Evolutionary conservation across 2,888 invertebrate species (phyloP), one percentile per base, ranked within the genome.

Genomic region (Alcis repandata): DNA sequence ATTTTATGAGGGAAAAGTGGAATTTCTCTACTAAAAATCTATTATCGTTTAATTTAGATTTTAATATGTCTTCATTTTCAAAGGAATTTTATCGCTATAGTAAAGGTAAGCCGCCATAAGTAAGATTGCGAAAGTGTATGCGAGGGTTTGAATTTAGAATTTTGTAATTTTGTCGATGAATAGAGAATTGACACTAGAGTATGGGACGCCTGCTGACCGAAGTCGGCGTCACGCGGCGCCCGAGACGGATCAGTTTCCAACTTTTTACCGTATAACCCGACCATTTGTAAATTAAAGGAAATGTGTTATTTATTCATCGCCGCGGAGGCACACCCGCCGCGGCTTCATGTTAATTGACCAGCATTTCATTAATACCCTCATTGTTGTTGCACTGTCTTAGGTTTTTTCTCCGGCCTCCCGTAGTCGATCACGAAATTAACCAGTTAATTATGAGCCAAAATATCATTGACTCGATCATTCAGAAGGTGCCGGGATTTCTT

Each of bases 301-400:
- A 86, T 81, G 75, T 80, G 85, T 86, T 89, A 87, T 88, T 89
- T 89, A 89, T 91, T 83, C 87, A 87, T 86, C 87, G 83, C 80
- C 82, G 77, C 80, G 83, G 81, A 78, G 71, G 75, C 82, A 77
- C 87, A 76, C 88, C 89, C 80, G 85, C 80, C 68, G 89, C 65
- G 86, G 73, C 75, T 78, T 84, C 83, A 86, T 84, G 83, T 86
- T 90, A 89, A 90, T 91, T 89, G 83, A 83, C 82, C 85, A 78
- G 77, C 82, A 81, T 83, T 86, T 91, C 85, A 90, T 90, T 87
- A 88, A 86, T 86, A 80, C 77, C 73, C 20, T 79, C 79, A 85
- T 89, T 88, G 85, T 86, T 84, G 72, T 81, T 77, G 67, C 78
- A 69, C 74, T 79, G 73, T 76, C 79, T 78, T 54, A 73, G 67